Conservation (phyloP, 2,888 invertebrate species). For the Archips xylosteana region DNA sequence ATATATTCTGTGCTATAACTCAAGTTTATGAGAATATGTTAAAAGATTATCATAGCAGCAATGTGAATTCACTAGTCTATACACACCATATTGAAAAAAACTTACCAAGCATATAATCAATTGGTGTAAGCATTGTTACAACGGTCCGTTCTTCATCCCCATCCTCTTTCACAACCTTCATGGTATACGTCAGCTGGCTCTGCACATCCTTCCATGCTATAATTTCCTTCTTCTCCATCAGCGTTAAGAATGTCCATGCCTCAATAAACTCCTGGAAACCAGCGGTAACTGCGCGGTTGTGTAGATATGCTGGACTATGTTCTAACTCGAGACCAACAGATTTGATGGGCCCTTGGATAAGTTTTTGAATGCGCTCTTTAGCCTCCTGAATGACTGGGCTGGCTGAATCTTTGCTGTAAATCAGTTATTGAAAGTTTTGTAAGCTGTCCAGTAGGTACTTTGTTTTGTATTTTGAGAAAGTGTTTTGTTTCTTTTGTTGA, state of each 20-base stretch:
- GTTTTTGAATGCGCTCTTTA: slow-evolving; percentile 86
- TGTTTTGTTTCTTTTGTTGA: too few relatives aligned
- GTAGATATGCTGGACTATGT: slow-evolving; percentile 87
- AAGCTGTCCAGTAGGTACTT: too few relatives aligned
- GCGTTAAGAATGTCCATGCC: slow-evolving; percentile 92
- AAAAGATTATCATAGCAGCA: too few relatives aligned
- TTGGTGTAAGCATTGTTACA: slow-evolving; percentile 71
- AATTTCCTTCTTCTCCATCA: slow-evolving; percentile 86
- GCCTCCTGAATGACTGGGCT: slow-evolving; percentile 79
- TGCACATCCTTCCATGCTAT: slow-evolving; percentile 86
- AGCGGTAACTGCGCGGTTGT: slow-evolving; percentile 71
- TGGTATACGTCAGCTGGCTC: slow-evolving; percentile 78
- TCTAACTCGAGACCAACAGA: slow-evolving; percentile 91
- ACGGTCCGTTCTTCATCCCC: slow-evolving; percentile 55
- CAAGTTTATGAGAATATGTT: too few relatives aligned
- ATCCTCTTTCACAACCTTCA: slow-evolving; percentile 49
- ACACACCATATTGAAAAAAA: not conserved
- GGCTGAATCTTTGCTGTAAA: slow-evolving; percentile 68
- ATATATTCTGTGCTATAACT: too few relatives aligned
- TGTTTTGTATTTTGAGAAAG: too few relatives aligned
- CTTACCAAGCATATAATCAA: slow-evolving; percentile 87
- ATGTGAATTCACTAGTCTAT: too few relatives aligned
- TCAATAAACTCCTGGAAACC: slow-evolving; percentile 93
- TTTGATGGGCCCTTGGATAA: slow-evolving; percentile 82
- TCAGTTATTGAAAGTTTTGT: not conserved